These are phyloP conservation scores for Oncopodura yosiiana DNA, from an alignment of 1,140 invertebrate species.

Conservation along the genomic window DNA sequence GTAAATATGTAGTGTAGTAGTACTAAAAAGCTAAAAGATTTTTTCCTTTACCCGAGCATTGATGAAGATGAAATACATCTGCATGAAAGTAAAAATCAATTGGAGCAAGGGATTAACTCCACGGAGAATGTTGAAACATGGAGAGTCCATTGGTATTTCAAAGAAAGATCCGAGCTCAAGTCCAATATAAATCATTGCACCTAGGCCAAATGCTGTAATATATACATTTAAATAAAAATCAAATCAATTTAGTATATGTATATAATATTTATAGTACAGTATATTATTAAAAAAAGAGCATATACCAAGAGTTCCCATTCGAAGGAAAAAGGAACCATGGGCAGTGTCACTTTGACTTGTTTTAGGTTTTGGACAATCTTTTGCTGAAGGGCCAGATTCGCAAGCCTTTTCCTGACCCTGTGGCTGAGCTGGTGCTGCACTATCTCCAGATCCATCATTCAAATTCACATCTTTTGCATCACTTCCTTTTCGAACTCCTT, in stretches of 20 bases:
- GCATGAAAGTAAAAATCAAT: slow-evolving; percentile 94
- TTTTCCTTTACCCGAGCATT: slow-evolving; percentile 78
- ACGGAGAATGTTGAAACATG: slow-evolving; percentile 76
- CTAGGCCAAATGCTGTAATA: slow-evolving; percentile 79
- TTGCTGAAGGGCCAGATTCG: slow-evolving; percentile 38
- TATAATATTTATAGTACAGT: too few species aligned
- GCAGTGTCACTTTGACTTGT: slow-evolving; percentile 85
- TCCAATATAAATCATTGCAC: slow-evolving; percentile 95
- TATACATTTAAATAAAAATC: neutral
- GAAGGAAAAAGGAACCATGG: slow-evolving; percentile 90
- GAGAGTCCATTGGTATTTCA: slow-evolving; percentile 76
- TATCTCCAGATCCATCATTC: slow-evolving; percentile 37
- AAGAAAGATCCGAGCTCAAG: slow-evolving; percentile 89
- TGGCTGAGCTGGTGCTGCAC: slow-evolving; percentile 22
- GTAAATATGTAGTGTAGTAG: too few species aligned
- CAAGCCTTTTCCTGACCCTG: slow-evolving; percentile 37
- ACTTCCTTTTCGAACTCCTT: slow-evolving; percentile 36
- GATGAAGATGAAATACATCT: slow-evolving; percentile 99
- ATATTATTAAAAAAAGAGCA: slow-evolving; percentile 11
- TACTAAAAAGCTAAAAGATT: neutral
- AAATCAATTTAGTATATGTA: too few species aligned
- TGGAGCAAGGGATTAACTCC: slow-evolving; percentile 87
- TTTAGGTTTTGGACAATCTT: slow-evolving; percentile 45
- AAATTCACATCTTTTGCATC: slow-evolving; percentile 38
- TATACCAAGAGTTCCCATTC: slow-evolving; percentile 89